These are phyloP conservation scores for Uropsilus gracilis DNA, from an alignment of 2,113 vertebrate genomes.

Conservation along the genomic window DNA sequence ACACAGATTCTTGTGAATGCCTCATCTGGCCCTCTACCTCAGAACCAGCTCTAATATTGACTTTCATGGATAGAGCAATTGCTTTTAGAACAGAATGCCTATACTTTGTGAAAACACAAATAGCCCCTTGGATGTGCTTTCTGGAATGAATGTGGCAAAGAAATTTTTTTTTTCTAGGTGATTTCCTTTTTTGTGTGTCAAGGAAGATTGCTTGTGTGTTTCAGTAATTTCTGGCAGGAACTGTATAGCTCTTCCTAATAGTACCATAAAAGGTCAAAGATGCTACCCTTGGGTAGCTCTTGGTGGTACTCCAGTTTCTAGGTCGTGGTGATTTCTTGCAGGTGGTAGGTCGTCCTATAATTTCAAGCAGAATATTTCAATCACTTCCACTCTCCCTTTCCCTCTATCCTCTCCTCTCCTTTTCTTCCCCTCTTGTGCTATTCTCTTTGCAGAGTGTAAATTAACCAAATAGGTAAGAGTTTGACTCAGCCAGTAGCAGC, in stretches of 20 bases:
- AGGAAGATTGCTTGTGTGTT: constrained; percentile 8
- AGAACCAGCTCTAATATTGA: neutral
- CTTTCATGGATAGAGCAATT: constrained; percentile 20
- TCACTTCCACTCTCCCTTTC: neutral
- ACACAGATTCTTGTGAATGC: neutral
- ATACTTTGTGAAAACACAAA: constrained; percentile 14
- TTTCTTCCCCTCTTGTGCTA: accelerated
- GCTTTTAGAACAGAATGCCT: neutral
- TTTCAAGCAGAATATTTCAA: neutral
- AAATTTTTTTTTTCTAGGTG: neutral
- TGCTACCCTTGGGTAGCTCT: neutral
- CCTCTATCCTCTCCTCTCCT: no score
- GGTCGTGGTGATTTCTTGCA: constrained; percentile 7
- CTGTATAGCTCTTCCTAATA: neutral
- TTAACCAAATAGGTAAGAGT: neutral
- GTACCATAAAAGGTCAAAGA: neutral
- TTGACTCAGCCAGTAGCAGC: neutral
- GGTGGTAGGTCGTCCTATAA: neutral
- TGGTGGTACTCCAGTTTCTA: neutral
- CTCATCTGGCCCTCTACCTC: neutral
- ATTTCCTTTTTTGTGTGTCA: constrained; percentile 37
- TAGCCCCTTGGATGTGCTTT: neutral
- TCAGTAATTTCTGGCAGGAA: constrained; percentile 20
- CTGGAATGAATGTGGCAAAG: neutral
- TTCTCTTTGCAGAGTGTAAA: neutral